Conservation (phyloP, 2,113 vertebrate species). For the Microcebus lehilahytsara region DNA sequence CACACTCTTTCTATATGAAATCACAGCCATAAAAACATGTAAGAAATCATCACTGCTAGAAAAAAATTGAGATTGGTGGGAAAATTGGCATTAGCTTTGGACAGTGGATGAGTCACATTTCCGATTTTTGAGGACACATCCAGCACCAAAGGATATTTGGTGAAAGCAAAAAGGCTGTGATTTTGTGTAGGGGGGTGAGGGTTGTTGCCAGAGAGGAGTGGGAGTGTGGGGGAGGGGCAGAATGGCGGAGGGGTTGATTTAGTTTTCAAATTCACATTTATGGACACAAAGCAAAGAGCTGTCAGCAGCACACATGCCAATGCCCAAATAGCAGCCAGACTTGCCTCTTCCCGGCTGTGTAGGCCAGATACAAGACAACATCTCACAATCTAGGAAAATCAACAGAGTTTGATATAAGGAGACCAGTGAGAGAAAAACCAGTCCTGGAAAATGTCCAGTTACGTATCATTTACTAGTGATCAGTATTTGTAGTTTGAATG, state of each 20-base stretch:
- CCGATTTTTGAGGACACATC: neutral
- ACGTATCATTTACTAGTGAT: neutral
- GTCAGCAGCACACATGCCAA: slow-evolving; percentile 60
- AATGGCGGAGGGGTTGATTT: slow-evolving; percentile 16
- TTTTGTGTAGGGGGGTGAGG: neutral
- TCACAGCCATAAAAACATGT: neutral
- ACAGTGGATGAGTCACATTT: neutral
- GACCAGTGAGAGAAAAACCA: neutral
- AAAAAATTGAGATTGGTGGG: neutral
- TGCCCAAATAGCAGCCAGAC: slow-evolving; percentile 56
- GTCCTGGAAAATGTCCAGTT: neutral
- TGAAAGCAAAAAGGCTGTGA: neutral
- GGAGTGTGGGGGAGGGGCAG: neutral
- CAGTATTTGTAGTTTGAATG: too few species aligned
- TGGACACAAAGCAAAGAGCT: slow-evolving; percentile 64
- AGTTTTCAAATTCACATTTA: slow-evolving; percentile 61
- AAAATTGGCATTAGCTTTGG: neutral
- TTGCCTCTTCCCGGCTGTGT: slow-evolving; percentile 50
- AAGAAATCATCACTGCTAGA: neutral
- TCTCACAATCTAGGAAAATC: slow-evolving; percentile 49
- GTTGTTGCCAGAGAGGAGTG: neutral
- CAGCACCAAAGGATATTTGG: neutral
- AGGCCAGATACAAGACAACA: slow-evolving; percentile 56
- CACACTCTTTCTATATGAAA: neutral
- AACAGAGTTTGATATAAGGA: neutral